These are phyloP conservation scores for Belgica antarctica DNA, from an alignment of 2,888 invertebrate species.

Conservation along the genomic window DNA sequence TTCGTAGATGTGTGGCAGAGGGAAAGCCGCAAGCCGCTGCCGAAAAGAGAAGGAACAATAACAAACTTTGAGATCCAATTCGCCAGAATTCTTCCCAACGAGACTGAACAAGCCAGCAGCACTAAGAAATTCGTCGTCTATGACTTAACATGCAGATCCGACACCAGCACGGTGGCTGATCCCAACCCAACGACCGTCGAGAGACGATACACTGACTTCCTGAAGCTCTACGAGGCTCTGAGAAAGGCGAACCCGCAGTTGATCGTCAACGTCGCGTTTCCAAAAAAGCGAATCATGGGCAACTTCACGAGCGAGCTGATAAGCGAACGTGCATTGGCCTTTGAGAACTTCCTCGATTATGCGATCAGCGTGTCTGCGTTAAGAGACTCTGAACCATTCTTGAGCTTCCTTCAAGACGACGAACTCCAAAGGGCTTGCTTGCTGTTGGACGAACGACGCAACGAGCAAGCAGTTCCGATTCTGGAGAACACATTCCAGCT, in stretches of 20 bases:
- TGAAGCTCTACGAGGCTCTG: constrained; percentile 63
- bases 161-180: constrained; percentile 58
- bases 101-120: constrained; percentile 54
- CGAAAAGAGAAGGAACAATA: constrained; percentile 49
- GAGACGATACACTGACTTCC: constrained; percentile 70
- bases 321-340: constrained; percentile 63
- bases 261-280: constrained; percentile 61
- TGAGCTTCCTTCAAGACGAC: constrained; percentile 64
- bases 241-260: constrained; percentile 61
- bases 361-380: constrained; percentile 60
- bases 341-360: constrained; percentile 63
- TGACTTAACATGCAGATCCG: constrained; percentile 64
- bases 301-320: constrained; percentile 70
- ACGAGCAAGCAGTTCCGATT: constrained; percentile 62
- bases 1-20: constrained; percentile 52
- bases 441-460: constrained; percentile 60
- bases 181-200: constrained; percentile 65
- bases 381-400: constrained; percentile 60
- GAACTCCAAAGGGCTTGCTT: constrained; percentile 64
- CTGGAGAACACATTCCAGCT: constrained; percentile 68
- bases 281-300: constrained; percentile 67
- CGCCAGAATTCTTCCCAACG: constrained; percentile 64
- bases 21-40: constrained; percentile 47
- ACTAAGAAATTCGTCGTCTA: constrained; percentile 69
- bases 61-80: constrained; percentile 64